Conservation (phyloP, 2,797 vertebrate genomes). For the Coreius guichenoti region DNA sequence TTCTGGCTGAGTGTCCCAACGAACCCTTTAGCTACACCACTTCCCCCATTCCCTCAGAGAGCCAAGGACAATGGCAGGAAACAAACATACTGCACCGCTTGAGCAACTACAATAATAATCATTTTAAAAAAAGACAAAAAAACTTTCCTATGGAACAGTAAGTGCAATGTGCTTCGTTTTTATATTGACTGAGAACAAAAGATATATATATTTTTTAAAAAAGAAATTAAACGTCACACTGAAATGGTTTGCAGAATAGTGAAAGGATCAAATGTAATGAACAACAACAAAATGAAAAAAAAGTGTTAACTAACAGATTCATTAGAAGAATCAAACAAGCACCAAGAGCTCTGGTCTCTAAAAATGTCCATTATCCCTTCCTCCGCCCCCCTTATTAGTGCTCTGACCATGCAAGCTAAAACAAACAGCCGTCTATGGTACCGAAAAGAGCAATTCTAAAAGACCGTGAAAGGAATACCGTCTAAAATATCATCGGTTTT, state of each 20-base stretch:
- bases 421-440: constrained; percentile 76
- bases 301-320: constrained; percentile 70
- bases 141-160: constrained; percentile 89
- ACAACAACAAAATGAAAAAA: constrained; percentile 48
- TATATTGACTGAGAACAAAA: constrained; percentile 90
- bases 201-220: constrained; percentile 89
- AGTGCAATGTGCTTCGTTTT: constrained; percentile 90
- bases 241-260: constrained; percentile 83
- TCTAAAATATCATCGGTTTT: constrained; percentile 85
- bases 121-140: constrained; percentile 81
- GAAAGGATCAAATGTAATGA: constrained; percentile 79
- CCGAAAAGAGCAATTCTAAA: constrained; percentile 75
- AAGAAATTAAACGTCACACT: constrained; percentile 86
- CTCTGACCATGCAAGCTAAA: constrained; percentile 79
- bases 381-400: constrained; percentile 77
- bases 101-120: constrained; percentile 83
- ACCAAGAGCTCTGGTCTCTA: constrained; percentile 79
- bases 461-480: constrained; percentile 83
- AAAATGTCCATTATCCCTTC: constrained; percentile 79
- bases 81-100: constrained; percentile 82
- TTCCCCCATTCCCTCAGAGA: constrained; percentile 74
- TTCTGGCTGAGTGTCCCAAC: constrained; percentile 66
- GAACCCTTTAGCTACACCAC: constrained; percentile 65
- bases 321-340: constrained; percentile 71
- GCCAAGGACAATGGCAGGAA: constrained; percentile 80